Evolutionary conservation across 1,140 invertebrate genomes (phyloP).

Genomic region (Caenorhabditis inopinata): DNA sequence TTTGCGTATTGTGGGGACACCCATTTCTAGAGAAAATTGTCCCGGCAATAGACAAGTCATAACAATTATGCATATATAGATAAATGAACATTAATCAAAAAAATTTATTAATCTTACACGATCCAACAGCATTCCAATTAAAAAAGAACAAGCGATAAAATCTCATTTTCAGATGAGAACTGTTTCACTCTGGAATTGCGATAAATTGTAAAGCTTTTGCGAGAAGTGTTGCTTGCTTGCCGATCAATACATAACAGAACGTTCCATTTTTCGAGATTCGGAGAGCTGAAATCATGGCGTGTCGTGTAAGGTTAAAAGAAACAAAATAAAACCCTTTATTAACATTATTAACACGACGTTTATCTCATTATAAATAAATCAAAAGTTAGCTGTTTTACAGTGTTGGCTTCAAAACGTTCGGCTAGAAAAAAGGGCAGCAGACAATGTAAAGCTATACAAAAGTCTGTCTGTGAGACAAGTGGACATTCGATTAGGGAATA

Average conservation of each 20-base stretch:
- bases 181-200: background rate
- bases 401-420: background rate
- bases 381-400: background rate
- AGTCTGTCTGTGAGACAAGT: background rate
- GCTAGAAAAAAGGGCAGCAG: background rate
- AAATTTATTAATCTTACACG: too few relatives aligned
- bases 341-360: background rate
- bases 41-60: too few relatives aligned
- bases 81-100: too few relatives aligned
- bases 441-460: constrained; percentile 26
- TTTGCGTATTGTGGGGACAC: too few relatives aligned
- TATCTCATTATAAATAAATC: background rate
- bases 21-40: too few relatives aligned
- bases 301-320: background rate
- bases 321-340: background rate
- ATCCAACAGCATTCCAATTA: too few relatives aligned
- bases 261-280: constrained; percentile 17
- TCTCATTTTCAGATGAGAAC: too few relatives aligned
- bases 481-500: background rate
- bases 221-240: too few relatives aligned
- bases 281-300: background rate
- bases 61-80: too few relatives aligned
- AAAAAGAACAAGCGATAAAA: too few relatives aligned
- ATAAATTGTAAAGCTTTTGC: too few relatives aligned
- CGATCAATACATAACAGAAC: background rate